These are phyloP conservation scores for Chrosomus eos DNA, from an alignment of 2,797 vertebrate species.

Conservation along the genomic window DNA sequence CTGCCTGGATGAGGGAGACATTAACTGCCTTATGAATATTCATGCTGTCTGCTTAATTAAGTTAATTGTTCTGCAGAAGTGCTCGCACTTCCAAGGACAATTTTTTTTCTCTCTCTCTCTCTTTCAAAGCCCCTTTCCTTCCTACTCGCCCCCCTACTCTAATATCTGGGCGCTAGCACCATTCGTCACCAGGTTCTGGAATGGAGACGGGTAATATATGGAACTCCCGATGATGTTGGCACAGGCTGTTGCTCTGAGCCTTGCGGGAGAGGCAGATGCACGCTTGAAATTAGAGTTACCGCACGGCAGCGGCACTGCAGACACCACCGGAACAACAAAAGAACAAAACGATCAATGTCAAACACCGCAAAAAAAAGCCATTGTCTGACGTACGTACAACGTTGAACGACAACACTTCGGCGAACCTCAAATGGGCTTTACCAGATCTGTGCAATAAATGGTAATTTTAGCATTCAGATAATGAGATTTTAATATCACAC, in stretches of 20 bases:
- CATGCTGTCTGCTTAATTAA: slow-evolving; percentile 91
- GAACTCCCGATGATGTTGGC: slow-evolving; percentile 58
- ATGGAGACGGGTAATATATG: slow-evolving; percentile 65
- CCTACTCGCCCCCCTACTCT: slow-evolving; percentile 17
- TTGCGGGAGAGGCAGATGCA: slow-evolving; percentile 52
- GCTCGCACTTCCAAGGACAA: slow-evolving; percentile 86
- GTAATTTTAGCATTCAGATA: slow-evolving; percentile 47
- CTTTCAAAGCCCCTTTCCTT: slow-evolving; percentile 31
- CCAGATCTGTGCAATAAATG: slow-evolving; percentile 29
- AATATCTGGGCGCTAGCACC: slow-evolving; percentile 69
- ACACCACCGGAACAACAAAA: slow-evolving; percentile 41
- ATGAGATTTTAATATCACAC: slow-evolving; percentile 46
- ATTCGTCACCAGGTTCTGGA: slow-evolving; percentile 70
- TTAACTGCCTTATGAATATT: slow-evolving; percentile 93
- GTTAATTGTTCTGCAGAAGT: slow-evolving; percentile 92
- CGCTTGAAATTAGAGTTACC: slow-evolving; percentile 47
- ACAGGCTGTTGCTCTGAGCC: slow-evolving; percentile 55
- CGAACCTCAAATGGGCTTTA: slow-evolving; percentile 49
- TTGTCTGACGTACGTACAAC: neutral
- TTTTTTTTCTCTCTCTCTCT: slow-evolving; percentile 64
- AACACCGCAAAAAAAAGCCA: slow-evolving; percentile 19
- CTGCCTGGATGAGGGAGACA: slow-evolving; percentile 87
- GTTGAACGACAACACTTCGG: neutral
- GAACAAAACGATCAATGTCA: slow-evolving; percentile 44
- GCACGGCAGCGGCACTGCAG: slow-evolving; percentile 16